Conservation (phyloP, 1,140 invertebrate species). For the Cotesia glomerata region DNA sequence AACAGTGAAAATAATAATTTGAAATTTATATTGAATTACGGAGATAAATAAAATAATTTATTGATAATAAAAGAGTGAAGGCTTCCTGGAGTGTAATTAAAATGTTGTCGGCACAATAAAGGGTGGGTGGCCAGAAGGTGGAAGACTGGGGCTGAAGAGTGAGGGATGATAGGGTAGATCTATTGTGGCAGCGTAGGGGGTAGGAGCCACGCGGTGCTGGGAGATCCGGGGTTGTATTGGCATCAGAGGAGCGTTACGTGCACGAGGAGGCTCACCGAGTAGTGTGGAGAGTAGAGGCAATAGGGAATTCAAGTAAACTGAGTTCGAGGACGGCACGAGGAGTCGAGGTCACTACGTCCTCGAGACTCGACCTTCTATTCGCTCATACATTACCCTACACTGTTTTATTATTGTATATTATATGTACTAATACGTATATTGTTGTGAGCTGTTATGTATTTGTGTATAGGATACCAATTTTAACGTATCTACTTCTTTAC, state of each 20-base stretch:
- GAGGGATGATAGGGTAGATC: background rate
- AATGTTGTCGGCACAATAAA: background rate
- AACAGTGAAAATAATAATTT: too few relatives aligned
- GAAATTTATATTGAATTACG: background rate
- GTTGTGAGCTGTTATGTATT: too few relatives aligned
- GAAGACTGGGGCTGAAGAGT: background rate
- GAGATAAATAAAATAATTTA: background rate
- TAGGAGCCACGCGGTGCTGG: too few relatives aligned
- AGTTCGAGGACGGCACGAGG: constrained; percentile 32
- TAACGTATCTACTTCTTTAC: too few relatives aligned
- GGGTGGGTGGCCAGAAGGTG: background rate
- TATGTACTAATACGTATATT: background rate
- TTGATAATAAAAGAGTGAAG: background rate
- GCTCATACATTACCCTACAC: background rate
- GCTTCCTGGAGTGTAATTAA: background rate
- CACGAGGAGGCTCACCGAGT: constrained; percentile 3
- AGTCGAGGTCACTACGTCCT: constrained; percentile 32
- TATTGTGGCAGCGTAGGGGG: too few relatives aligned
- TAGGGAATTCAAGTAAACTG: constrained; percentile 1
- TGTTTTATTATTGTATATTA: too few relatives aligned
- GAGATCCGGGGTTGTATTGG: too few relatives aligned
- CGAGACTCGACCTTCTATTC: constrained; percentile 27
- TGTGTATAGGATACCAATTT: background rate
- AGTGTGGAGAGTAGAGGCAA: background rate
- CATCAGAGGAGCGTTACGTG: background rate